These are phyloP conservation scores for Pogona vitticeps DNA, from an alignment of 2,113 vertebrate species.

Conservation along the genomic window DNA sequence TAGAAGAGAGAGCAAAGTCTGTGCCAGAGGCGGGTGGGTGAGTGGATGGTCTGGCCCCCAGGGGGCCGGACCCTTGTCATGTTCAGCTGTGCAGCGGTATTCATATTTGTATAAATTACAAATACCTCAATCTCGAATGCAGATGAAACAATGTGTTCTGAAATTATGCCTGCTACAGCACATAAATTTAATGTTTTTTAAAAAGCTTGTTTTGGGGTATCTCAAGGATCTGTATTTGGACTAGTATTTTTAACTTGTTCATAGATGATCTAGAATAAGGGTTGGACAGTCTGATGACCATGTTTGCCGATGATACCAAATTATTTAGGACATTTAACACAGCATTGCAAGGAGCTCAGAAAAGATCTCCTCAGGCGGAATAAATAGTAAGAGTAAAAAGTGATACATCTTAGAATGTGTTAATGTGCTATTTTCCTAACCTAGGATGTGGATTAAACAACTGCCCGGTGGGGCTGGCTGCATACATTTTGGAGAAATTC, in stretches of 20 bases:
- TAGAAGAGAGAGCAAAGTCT: no score
- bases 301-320: neutral
- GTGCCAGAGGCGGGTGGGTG: no score
- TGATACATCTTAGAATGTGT: neutral
- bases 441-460: constrained; percentile 86
- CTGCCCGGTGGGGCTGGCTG: constrained; percentile 86
- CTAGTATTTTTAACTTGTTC: no score
- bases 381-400: neutral
- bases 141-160: neutral
- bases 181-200: neutral
- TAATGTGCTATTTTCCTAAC: constrained; percentile 1
- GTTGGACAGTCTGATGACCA: neutral
- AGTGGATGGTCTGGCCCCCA: no score
- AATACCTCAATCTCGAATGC: no score
- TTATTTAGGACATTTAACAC: neutral
- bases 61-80: no score
- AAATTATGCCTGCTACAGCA: neutral
- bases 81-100: no score
- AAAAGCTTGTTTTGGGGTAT: no score
- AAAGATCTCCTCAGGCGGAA: neutral
- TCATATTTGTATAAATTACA: no score
- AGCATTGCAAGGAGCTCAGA: neutral
- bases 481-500: constrained; percentile 90
- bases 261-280: neutral
- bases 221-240: no score